phyloP scores from a whole-genome alignment of 2,888 invertebrate genomes.

The Scotopteryx bipunctaria region DNA sequence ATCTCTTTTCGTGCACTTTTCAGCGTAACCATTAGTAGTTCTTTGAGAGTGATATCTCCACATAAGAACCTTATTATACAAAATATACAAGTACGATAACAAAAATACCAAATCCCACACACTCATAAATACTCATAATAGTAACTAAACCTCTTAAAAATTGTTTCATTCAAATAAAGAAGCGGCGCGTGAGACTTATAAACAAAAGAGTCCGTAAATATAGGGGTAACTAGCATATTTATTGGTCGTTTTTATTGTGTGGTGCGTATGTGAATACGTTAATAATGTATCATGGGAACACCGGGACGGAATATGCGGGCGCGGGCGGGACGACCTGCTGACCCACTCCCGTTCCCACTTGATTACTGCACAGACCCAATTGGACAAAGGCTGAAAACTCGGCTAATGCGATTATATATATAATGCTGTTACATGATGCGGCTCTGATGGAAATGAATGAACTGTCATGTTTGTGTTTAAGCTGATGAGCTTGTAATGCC shows the following conservation, averaged over 20 bases:
- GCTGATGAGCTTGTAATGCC: conserved; percentile 1
- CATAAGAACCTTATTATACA: no score
- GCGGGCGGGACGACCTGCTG: conserved; percentile 66
- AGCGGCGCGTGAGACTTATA: conserved; percentile 27
- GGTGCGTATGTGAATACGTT: conserved; percentile 62
- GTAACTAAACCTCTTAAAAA: no score
- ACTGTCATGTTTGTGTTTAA: conserved; percentile 1
- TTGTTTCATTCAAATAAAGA: no score
- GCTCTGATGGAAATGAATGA: conserved; percentile 8
- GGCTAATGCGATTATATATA: conserved; percentile 66
- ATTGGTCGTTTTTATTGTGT: conserved; percentile 57
- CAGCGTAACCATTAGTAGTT: no score
- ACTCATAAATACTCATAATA: no score
- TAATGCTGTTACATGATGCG: conserved; percentile 37
- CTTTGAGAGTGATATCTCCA: no score
- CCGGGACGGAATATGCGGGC: conserved; percentile 40
- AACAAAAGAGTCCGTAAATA: conserved; percentile 44
- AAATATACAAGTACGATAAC: no score
- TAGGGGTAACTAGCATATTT: conserved; percentile 61
- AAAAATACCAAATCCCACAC: no score
- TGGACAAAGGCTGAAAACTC: conserved; percentile 71
- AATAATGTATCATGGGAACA: conserved; percentile 63
- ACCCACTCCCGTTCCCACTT: conserved; percentile 69
- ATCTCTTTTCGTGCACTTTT: no score
- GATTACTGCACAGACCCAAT: conserved; percentile 73